phyloP scores from a whole-genome alignment of 2,888 invertebrate genomes.

The Anthrax anthrax region DNA sequence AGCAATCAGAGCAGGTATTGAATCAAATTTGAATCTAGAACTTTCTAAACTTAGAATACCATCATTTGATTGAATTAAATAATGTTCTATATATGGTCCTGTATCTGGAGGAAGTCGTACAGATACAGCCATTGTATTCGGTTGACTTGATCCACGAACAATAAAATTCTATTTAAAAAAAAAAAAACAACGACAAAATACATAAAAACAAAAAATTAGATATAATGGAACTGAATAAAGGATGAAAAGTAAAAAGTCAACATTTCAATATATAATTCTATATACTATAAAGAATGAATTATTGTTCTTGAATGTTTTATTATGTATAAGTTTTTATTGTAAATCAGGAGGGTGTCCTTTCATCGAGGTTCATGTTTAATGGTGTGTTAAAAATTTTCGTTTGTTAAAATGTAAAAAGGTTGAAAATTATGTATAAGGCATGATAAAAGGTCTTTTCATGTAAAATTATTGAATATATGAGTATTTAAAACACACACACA shows the following conservation, averaged over 20 bases:
- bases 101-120: constrained; percentile 76
- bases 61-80: constrained; percentile 75
- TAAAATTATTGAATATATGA: too few relatives aligned
- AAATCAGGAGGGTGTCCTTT: background rate
- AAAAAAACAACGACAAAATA: background rate
- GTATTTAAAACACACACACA: too few relatives aligned
- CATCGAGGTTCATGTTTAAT: constrained; percentile 8
- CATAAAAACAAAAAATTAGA: background rate
- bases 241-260: background rate
- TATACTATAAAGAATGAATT: background rate
- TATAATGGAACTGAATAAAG: background rate
- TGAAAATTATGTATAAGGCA: background rate
- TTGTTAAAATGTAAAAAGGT: constrained; percentile 5
- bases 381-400: constrained; percentile 9
- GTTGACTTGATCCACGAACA: constrained; percentile 85
- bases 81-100: constrained; percentile 89
- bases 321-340: background rate
- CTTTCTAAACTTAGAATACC: constrained; percentile 81
- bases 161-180: constrained; percentile 67
- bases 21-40: constrained; percentile 83
- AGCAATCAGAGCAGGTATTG: constrained; percentile 81
- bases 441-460: background rate
- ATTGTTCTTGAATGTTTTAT: background rate
- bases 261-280: too few relatives aligned
- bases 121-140: constrained; percentile 88